A percentile compares a stretch with the other conserved stretches of the same genome.
phyloP scores from a whole-genome alignment of 2,888 invertebrate genomes.

The Megamerina dolium region DNA sequence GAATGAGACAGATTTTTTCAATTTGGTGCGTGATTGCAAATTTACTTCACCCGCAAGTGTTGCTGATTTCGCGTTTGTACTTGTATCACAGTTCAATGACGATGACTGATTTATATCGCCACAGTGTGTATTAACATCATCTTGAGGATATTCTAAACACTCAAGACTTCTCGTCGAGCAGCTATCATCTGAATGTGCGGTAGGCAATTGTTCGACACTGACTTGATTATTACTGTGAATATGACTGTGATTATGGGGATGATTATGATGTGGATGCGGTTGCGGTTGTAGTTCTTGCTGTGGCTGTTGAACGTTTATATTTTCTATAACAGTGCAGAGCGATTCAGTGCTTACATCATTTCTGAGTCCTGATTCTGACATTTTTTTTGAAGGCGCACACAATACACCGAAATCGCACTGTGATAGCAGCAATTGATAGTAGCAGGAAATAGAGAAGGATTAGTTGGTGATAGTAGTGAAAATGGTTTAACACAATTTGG shows the following conservation, averaged over 20 bases:
- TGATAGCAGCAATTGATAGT: no score
- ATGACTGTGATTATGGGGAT: slow-evolving; percentile 17
- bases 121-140: neutral
- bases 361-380: slow-evolving; percentile 35
- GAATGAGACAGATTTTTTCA: slow-evolving; percentile 43
- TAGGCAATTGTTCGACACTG: neutral
- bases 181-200: neutral
- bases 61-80: slow-evolving; percentile 11
- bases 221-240: slow-evolving; percentile 5
- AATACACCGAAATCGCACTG: neutral
- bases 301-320: slow-evolving; percentile 16
- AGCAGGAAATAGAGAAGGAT: slow-evolving; percentile 14
- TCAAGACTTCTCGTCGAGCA: no score
- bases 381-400: slow-evolving; percentile 20
- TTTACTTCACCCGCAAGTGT: slow-evolving; percentile 4
- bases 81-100: slow-evolving; percentile 19
- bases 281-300: slow-evolving; percentile 17
- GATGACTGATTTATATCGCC: neutral
- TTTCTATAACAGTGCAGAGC: slow-evolving; percentile 29
- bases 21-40: slow-evolving; percentile 18
- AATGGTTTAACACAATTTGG: slow-evolving; percentile 14
- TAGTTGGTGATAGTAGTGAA: slow-evolving; percentile 31
- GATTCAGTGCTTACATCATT: slow-evolving; percentile 27
- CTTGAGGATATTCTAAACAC: neutral
- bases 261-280: slow-evolving; percentile 11